phyloP scores from a whole-genome alignment of 2,113 vertebrate genomes.

The Saccopteryx bilineata region DNA sequence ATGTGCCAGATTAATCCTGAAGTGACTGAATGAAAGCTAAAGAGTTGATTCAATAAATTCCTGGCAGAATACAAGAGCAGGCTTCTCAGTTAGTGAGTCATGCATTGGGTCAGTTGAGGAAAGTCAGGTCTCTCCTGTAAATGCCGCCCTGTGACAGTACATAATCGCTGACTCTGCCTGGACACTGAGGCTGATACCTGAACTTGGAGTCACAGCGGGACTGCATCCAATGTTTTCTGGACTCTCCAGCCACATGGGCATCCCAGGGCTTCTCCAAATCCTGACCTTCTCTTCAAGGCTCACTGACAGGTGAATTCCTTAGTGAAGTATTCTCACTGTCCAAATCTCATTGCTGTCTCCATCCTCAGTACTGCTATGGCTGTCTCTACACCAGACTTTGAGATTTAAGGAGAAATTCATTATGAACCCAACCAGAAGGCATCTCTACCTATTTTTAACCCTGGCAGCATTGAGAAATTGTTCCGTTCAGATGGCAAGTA shows the following conservation, averaged over 20 bases:
- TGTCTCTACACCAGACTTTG: background rate
- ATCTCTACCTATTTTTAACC: background rate
- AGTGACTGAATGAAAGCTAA: background rate
- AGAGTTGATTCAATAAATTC: background rate
- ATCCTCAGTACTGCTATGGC: background rate
- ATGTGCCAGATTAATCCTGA: background rate
- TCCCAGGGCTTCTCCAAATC: background rate
- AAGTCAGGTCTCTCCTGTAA: background rate
- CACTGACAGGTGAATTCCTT: background rate
- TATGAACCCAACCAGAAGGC: background rate
- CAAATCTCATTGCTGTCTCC: background rate
- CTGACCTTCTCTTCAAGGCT: background rate
- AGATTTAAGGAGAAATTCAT: background rate
- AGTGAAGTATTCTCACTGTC: background rate
- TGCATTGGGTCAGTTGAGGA: fast-evolving
- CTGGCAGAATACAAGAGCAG: background rate
- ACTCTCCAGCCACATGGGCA: background rate
- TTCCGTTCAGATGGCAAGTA: background rate
- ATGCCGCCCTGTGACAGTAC: background rate
- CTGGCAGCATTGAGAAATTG: background rate
- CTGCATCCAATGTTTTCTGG: background rate
- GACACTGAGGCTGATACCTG: background rate
- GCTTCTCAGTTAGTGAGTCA: background rate
- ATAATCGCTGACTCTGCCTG: background rate
- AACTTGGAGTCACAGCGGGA: background rate